These are phyloP conservation scores for Dromaius novaehollandiae DNA, from an alignment of 2,113 vertebrate genomes.

Conservation along the genomic window DNA sequence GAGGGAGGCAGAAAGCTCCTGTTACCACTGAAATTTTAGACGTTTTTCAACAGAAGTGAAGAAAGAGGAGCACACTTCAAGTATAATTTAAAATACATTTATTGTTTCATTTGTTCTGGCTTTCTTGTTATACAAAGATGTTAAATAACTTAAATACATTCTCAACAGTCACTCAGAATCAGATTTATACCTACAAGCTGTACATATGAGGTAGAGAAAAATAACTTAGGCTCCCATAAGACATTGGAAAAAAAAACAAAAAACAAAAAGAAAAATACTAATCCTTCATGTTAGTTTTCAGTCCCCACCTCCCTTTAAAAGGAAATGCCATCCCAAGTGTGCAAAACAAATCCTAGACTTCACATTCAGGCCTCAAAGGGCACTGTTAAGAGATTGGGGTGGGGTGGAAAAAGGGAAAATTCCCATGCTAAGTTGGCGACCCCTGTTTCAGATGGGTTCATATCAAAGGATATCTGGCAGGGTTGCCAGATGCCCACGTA, in stretches of 20 bases:
- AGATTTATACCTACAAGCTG: constrained; percentile 96
- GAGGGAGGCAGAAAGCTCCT: not conserved
- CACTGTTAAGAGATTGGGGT: not conserved
- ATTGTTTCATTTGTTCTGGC: constrained; percentile 95
- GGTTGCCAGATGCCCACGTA: not conserved
- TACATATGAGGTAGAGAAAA: constrained; percentile 99
- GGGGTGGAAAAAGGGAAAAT: not conserved
- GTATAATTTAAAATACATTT: constrained; percentile 99
- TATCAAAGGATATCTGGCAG: not conserved
- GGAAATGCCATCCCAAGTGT: constrained; percentile 54
- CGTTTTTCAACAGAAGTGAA: not conserved
- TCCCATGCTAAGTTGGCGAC: not conserved
- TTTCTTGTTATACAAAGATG: constrained; percentile 98
- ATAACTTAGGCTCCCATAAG: constrained; percentile 94
- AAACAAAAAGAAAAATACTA: constrained; percentile 74
- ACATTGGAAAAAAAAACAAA: constrained; percentile 80
- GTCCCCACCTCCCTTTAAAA: constrained; percentile 62
- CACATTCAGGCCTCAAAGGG: not conserved
- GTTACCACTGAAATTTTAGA: not conserved
- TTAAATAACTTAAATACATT: constrained; percentile 99
- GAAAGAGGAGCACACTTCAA: not conserved
- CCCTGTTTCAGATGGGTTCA: not conserved
- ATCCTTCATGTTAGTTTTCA: constrained; percentile 81
- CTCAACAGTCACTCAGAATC: constrained; percentile 98
- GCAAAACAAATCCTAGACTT: constrained; percentile 66